Percentiles rank a stretch among this genome's conserved stretches.
phyloP scores from a whole-genome alignment of 2,113 vertebrate species.

The Maccullochella peelii region DNA sequence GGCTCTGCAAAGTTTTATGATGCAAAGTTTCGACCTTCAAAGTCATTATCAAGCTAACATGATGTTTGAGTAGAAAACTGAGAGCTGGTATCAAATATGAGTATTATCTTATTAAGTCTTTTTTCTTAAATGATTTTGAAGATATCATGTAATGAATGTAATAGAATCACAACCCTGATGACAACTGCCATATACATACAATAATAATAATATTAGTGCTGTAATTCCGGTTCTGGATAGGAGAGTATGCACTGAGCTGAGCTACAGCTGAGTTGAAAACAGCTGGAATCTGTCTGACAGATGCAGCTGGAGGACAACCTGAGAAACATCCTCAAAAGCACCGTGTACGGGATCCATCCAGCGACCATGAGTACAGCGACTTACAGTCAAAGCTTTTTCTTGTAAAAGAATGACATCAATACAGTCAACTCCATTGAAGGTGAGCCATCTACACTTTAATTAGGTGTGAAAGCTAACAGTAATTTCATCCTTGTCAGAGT shows the following conservation, averaged over 20 bases:
- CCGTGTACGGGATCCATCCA: constrained; percentile 62
- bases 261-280: constrained; percentile 41
- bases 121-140: neutral
- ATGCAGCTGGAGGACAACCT: constrained; percentile 62
- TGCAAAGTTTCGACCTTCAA: neutral
- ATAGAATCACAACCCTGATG: neutral
- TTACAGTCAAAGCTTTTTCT: constrained; percentile 41
- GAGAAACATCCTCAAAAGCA: constrained; percentile 66
- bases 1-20: neutral
- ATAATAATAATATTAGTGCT: neutral
- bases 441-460: constrained; percentile 68
- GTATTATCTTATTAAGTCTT: neutral
- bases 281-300: constrained; percentile 58
- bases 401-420: constrained; percentile 58
- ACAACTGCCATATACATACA: neutral
- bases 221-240: neutral
- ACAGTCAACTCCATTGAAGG: constrained; percentile 46
- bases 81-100: neutral
- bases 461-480: constrained; percentile 70
- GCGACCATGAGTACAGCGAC: constrained; percentile 44
- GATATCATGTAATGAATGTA: neutral
- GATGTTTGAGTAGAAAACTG: neutral
- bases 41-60: neutral
- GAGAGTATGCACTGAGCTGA: constrained; percentile 10
- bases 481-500: constrained; percentile 73